phyloP scores from a whole-genome alignment of 1,140 invertebrate species.

The Lasaia peninsularis region DNA sequence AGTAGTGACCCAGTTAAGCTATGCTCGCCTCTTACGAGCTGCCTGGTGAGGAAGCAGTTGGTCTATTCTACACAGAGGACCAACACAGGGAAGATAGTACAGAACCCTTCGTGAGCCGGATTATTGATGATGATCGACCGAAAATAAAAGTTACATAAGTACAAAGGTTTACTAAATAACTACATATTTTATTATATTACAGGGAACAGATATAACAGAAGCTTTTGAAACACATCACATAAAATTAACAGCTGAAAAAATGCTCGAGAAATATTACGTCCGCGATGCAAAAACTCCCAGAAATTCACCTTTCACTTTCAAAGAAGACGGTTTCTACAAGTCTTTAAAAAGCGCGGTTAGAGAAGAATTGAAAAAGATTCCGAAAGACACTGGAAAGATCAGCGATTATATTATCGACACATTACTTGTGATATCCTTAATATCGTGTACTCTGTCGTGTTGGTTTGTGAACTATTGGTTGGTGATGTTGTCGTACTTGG shows the following conservation, averaged over 20 bases:
- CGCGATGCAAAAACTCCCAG: constrained; percentile 75
- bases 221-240: constrained; percentile 84
- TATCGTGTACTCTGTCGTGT: constrained; percentile 36
- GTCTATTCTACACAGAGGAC: too few relatives aligned
- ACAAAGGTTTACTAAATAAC: too few relatives aligned
- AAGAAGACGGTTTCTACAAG: constrained; percentile 82
- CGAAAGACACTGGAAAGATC: constrained; percentile 36
- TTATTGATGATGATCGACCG: too few relatives aligned
- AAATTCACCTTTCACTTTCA: constrained; percentile 82
- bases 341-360: constrained; percentile 80
- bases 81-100: too few relatives aligned
- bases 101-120: too few relatives aligned
- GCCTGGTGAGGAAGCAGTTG: too few relatives aligned
- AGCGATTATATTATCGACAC: constrained; percentile 47
- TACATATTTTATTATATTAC: too few relatives aligned
- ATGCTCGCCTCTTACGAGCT: too few relatives aligned
- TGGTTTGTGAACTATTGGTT: constrained; percentile 30
- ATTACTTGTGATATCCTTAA: constrained; percentile 35
- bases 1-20: too few relatives aligned
- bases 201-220: constrained; percentile 88
- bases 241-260: constrained; percentile 66
- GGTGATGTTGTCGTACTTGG: constrained; percentile 32
- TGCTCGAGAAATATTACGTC: constrained; percentile 81
- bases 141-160: too few relatives aligned
- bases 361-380: constrained; percentile 71